These are phyloP conservation scores for Nomada ferruginata DNA, from an alignment of 2,888 invertebrate species.

Conservation along the genomic window DNA sequence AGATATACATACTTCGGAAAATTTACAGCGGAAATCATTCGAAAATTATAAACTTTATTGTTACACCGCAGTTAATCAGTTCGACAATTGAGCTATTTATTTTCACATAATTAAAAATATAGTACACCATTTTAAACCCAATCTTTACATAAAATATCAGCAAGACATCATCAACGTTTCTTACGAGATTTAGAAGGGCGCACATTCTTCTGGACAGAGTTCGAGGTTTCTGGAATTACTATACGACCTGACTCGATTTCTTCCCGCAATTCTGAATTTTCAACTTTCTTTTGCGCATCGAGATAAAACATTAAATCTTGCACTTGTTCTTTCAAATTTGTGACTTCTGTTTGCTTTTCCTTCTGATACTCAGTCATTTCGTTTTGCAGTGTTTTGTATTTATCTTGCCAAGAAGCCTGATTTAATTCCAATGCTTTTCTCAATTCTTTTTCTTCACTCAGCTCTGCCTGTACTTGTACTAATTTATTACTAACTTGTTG, in stretches of 20 bases:
- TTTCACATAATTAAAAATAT: conserved; percentile 25
- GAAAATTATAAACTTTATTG: background rate
- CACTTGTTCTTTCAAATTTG: conserved; percentile 95
- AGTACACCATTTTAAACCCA: conserved; percentile 22
- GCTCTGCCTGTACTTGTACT: conserved; percentile 88
- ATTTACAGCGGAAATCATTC: background rate
- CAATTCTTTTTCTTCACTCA: conserved; percentile 94
- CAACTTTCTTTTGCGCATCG: conserved; percentile 91
- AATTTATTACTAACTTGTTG: conserved; percentile 88
- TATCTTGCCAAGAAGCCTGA: conserved; percentile 90
- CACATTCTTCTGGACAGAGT: conserved; percentile 55
- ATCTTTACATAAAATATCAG: conserved; percentile 23
- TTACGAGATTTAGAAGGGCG: conserved; percentile 69
- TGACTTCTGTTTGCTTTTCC: conserved; percentile 88
- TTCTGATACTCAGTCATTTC: conserved; percentile 82
- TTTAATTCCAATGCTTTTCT: conserved; percentile 91
- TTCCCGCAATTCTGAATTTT: conserved; percentile 85
- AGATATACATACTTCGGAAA: background rate
- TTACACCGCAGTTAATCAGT: conserved; percentile 11
- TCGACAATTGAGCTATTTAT: conserved; percentile 12
- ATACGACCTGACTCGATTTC: conserved; percentile 88
- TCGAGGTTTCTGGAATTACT: conserved; percentile 82
- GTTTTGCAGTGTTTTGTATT: conserved; percentile 81
- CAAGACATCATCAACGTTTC: conserved; percentile 65
- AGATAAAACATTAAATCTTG: conserved; percentile 98